Conservation (phyloP, 1,140 invertebrate species). For the Platyscapa corneri region DNA sequence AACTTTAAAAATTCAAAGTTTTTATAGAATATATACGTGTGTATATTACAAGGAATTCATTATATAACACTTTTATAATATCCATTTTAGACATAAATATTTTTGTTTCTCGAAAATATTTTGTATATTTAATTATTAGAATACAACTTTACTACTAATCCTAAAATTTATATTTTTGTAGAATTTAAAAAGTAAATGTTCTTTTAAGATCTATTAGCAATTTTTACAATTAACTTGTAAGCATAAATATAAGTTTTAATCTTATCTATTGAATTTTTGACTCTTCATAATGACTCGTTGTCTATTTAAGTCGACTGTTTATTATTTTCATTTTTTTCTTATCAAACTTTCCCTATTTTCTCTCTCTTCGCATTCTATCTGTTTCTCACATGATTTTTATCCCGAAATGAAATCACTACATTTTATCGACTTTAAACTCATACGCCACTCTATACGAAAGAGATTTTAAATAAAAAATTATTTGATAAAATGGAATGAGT, state of each 20-base stretch:
- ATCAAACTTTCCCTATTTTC: neutral
- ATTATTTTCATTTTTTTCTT: slow-evolving; percentile 21
- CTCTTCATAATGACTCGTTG: slow-evolving; percentile 44
- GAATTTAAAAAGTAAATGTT: neutral
- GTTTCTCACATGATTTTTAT: neutral
- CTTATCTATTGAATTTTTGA: slow-evolving; percentile 44
- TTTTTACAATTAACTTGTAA: no score
- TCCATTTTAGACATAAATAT: no score
- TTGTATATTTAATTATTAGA: no score
- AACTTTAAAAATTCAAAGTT: no score
- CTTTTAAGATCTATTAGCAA: neutral
- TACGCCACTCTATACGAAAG: neutral
- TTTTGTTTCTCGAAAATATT: no score
- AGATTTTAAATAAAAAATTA: neutral
- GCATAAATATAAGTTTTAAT: slow-evolving; percentile 44
- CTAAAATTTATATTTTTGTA: neutral
- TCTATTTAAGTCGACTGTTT: slow-evolving; percentile 38
- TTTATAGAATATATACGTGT: no score
- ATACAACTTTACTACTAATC: no score
- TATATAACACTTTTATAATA: no score
- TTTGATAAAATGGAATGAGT: neutral
- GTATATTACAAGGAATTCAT: no score
- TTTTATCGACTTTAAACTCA: neutral
- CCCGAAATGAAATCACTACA: neutral
- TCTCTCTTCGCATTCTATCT: neutral